Percentiles rank a stretch among this genome's conserved stretches.
Conservation (phyloP, 2,113 vertebrate genomes). For the Xenus cinereus region DNA sequence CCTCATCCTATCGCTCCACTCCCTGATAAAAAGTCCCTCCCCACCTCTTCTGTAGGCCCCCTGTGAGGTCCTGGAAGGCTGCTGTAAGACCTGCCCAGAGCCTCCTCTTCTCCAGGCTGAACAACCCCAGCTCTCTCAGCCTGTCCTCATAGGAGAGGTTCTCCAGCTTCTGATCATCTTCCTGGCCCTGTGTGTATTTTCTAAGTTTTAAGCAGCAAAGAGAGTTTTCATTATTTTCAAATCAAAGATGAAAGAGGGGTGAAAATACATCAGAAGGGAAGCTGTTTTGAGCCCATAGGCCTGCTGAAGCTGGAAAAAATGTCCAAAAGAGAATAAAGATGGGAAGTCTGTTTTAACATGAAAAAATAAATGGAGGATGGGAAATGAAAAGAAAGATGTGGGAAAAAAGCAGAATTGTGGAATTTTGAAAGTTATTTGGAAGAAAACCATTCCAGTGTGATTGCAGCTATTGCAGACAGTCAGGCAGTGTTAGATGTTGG, state of each 20-base stretch:
- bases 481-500: neutral
- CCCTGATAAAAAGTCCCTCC: too few relatives aligned
- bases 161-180: too few relatives aligned
- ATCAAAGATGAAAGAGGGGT: neutral
- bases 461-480: slow-evolving; percentile 3
- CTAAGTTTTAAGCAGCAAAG: neutral
- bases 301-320: neutral
- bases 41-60: too few relatives aligned
- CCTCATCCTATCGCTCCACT: too few relatives aligned
- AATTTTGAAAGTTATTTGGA: neutral
- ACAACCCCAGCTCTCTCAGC: too few relatives aligned
- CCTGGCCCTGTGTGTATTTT: neutral
- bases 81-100: too few relatives aligned
- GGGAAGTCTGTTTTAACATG: neutral
- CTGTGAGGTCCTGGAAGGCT: too few relatives aligned
- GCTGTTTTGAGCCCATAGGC: neutral
- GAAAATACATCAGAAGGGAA: neutral
- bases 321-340: neutral
- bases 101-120: too few relatives aligned
- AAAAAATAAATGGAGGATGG: neutral
- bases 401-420: neutral
- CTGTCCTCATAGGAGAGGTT: too few relatives aligned
- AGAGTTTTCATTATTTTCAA: neutral
- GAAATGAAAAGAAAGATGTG: neutral
- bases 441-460: neutral